Conservation (phyloP, 2,113 vertebrate species). For the Lynx canadensis region DNA sequence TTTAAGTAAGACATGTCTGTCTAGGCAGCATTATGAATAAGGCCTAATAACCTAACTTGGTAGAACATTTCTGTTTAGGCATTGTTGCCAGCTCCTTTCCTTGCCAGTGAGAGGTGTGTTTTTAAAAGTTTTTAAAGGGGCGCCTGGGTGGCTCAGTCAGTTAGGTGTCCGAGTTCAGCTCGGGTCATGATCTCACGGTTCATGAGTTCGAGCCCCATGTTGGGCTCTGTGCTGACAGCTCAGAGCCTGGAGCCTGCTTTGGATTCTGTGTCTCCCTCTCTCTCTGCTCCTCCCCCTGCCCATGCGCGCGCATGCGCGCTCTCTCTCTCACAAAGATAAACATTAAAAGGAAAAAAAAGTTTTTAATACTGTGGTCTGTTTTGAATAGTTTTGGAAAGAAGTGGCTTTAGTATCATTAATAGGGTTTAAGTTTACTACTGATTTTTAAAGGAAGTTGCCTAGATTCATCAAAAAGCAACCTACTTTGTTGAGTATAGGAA, state of each 20-base stretch:
- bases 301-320: too few species aligned
- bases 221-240: too few species aligned
- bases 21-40: background rate
- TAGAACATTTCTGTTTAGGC: background rate
- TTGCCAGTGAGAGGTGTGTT: background rate
- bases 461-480: background rate
- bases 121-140: background rate
- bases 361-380: background rate
- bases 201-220: too few species aligned
- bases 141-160: too few species aligned
- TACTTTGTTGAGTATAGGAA: background rate
- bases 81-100: background rate
- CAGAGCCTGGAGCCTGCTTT: too few species aligned
- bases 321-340: too few species aligned
- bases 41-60: background rate
- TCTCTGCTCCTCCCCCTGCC: too few species aligned
- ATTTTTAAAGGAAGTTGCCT: constrained; percentile 38
- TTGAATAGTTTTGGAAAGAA: background rate
- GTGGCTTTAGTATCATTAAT: background rate
- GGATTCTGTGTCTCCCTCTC: too few species aligned
- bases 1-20: background rate
- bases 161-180: too few species aligned
- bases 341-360: background rate
- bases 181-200: too few species aligned
- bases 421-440: background rate